A percentile compares a stretch with the other conserved stretches of the same genome.
Evolutionary conservation across 2,113 vertebrate species (phyloP).

Genomic region (Dicrurus megarhynchus): DNA sequence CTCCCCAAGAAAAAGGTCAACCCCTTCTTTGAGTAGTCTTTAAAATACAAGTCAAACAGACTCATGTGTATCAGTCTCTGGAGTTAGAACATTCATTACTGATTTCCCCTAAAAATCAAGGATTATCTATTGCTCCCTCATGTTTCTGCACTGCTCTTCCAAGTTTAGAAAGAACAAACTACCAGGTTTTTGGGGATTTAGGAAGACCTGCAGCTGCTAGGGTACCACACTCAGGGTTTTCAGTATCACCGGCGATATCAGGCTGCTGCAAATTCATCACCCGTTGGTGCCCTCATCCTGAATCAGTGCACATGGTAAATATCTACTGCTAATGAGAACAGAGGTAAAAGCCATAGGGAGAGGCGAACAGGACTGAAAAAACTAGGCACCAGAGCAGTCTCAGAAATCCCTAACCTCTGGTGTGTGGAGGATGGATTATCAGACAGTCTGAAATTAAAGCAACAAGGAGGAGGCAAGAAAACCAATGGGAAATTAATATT

Average conservation of each 20-base stretch:
- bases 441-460: background rate
- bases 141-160: background rate
- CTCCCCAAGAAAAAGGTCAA: background rate
- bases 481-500: slow-evolving; percentile 6
- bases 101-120: background rate
- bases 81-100: background rate
- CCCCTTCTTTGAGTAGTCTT: background rate
- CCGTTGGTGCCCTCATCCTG: background rate
- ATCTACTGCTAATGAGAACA: background rate
- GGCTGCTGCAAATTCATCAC: background rate
- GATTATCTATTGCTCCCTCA: background rate
- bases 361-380: background rate
- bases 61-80: background rate
- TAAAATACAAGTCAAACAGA: background rate
- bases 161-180: background rate
- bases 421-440: background rate
- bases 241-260: background rate
- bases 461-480: background rate
- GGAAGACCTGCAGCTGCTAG: background rate
- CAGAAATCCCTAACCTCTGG: background rate
- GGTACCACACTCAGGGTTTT: background rate
- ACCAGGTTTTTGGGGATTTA: background rate
- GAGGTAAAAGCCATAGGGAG: background rate
- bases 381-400: background rate
- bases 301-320: background rate